Evolutionary conservation across 2,888 invertebrate genomes (phyloP), one percentile per base, ranked within the genome.

Genomic region (Apamea epomidion): DNA sequence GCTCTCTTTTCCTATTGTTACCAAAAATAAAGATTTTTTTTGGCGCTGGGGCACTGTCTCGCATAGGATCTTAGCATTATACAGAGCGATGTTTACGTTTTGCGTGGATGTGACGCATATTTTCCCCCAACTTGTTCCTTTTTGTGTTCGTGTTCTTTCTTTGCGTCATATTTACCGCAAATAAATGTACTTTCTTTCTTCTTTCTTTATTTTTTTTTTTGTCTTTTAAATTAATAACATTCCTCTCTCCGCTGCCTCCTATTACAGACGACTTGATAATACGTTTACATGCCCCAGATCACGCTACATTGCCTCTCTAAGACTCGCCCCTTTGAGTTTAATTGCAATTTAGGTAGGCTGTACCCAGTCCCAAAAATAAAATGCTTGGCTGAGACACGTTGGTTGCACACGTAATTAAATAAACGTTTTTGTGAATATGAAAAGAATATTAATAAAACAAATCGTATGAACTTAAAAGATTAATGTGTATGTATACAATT

Each of bases 281-380:
- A 92, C 92, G 92, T 93, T 93, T 92, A 93, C 91, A 92, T 93
- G 92, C 89, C 89, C 91, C 89, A 92, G 91, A 93, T 92, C 91
- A 93, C 93, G 93, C 91, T 91, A 92, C 93, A 93, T 91, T 93
- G 93, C 93, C 89, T 91, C 92, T 91, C 93, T 93, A 93, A 94
- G 93, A 92, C 92, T 88, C 76, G 88, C 87, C 89, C 90, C 93
- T 94, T 94, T 93, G 93, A 92, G 88, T 93, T 91, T 93, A 93
- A 94, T 93, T 93, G 92, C 93, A 93, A 93, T 93, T 93, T 93
- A 84, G 91, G 91, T 88, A 89, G 90, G 90, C 89, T 84, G 37
- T 45, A 18, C 54, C 29, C 65, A 69, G 81, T 85, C 85, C 82
- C 83, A 83, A 74, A 87, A 91, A 90, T 89, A 90, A 92, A 91